Base-by-base conservation (phyloP, 2,797 vertebrate species). In the Poeciliopsis infans region DNA sequence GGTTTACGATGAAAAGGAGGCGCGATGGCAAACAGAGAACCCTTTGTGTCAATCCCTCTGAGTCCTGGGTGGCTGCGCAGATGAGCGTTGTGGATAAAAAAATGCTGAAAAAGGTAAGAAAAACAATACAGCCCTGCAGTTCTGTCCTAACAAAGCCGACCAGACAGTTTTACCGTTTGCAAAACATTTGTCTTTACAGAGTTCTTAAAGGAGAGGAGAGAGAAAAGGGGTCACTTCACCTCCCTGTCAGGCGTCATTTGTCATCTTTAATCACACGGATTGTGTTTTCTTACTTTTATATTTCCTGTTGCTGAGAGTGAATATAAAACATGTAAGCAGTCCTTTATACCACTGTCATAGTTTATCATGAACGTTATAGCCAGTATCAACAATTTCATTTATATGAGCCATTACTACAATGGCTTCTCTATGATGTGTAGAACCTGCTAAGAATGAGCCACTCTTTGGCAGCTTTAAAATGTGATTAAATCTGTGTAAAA, bases 1-100 rank as follows among this genome's bases (percentile, higher is more conserved):
- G 95, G 79, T 94, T 96, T 78, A 0, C 0, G 16, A 11, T 86
- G 36, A 95, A 72, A 85, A 94, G 0, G 80, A 86, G 0, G 33
- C 0, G 15, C 0, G 0, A 16, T 0, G 2, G 1, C 2, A 88
- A 0, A 12, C 2, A 0, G 0, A 2, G 0, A 7, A 82, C 71
- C 0, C 0, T 95, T 75, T 96, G 96, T 16, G 89, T 90, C 75
- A 90, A 96, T 75, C 95, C 95, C 0, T 0, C 15, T 0, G 0
- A 86, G 0, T 0, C 0, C 0, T 95, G 95, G 95, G 94, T 95
- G 12, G 20, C 82, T 71, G 0, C 2, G 0, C 15, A 89, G 77
- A 75, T 91, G 0, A 0, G 0, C 0, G 0, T 0, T 1, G 0
- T 91, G 23, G 0, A 80, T 1, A 0, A 0, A 0, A 84, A 2